Conservation (phyloP, 1,140 invertebrate species). For the Drosophila kohkoa region DNA sequence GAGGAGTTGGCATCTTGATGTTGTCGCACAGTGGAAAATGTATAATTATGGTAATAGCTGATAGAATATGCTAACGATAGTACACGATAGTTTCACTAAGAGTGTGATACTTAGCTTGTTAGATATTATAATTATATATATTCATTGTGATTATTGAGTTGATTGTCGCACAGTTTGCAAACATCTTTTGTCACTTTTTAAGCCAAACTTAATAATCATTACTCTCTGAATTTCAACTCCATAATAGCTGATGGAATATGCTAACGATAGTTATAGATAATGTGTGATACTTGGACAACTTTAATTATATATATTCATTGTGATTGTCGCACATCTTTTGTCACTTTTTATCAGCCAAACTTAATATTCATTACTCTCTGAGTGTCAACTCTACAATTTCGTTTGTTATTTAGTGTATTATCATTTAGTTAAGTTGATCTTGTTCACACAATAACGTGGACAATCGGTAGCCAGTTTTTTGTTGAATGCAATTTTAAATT, state of each 20-base stretch:
- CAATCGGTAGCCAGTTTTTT: slow-evolving; percentile 18
- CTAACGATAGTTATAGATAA: neutral
- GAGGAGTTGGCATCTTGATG: neutral
- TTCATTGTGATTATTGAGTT: too few species aligned
- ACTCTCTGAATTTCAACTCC: neutral
- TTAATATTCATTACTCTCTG: neutral
- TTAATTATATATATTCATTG: too few species aligned
- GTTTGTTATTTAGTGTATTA: slow-evolving; percentile 8
- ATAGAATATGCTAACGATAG: slow-evolving; percentile 2
- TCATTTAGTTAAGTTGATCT: slow-evolving; percentile 49
- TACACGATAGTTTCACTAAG: neutral
- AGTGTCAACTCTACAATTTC: neutral
- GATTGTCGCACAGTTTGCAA: too few species aligned
- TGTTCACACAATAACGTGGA: slow-evolving; percentile 58
- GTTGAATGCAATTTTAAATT: slow-evolving; percentile 59
- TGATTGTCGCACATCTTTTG: neutral
- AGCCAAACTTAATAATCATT: neutral
- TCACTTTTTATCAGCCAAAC: neutral
- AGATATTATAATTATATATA: too few species aligned
- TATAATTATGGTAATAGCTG: slow-evolving; percentile 2
- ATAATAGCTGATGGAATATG: neutral
- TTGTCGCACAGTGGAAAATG: neutral
- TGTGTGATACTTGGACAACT: neutral
- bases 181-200: neutral
- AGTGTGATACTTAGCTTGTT: neutral